Evolutionary conservation across 2,797 vertebrate species (phyloP).

Genomic region (Lophotriccus pileatus): DNA sequence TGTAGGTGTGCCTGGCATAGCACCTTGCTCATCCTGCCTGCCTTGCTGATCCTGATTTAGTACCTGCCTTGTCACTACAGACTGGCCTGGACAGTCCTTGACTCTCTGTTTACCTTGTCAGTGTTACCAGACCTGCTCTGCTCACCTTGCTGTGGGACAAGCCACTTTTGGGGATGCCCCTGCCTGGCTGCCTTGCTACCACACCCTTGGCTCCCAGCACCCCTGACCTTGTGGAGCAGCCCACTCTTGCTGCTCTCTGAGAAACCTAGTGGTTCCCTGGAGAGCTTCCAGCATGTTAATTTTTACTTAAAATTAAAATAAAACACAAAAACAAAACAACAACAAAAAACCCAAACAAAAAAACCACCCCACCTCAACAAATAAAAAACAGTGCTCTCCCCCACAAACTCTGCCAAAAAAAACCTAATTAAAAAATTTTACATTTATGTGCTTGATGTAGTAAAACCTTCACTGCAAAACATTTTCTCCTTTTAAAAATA

Average conservation of each 20-base stretch:
- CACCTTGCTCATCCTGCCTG: not conserved
- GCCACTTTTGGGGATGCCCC: fast-evolving
- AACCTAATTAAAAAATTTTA: not conserved
- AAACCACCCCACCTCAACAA: not conserved
- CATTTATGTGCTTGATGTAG: not conserved
- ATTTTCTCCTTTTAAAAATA: not conserved
- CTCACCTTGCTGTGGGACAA: not conserved
- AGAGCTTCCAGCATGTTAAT: not conserved
- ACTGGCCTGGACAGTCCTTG: not conserved
- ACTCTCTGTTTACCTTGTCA: not conserved
- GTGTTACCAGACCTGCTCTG: not conserved
- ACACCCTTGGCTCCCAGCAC: not conserved
- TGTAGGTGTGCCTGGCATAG: not conserved
- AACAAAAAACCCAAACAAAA: not conserved
- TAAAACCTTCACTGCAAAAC: not conserved
- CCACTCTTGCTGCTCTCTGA: not conserved
- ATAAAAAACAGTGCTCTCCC: not conserved
- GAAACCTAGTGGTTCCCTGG: not conserved
- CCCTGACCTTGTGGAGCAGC: fast-evolving
- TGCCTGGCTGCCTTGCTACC: not conserved
- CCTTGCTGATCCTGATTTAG: not conserved
- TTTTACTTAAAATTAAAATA: not conserved
- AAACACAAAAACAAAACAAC: not conserved
- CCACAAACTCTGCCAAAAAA: not conserved
- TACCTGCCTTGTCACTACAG: not conserved